phyloP scores from a whole-genome alignment of 2,888 invertebrate genomes.

The Ptilodon capucinus region DNA sequence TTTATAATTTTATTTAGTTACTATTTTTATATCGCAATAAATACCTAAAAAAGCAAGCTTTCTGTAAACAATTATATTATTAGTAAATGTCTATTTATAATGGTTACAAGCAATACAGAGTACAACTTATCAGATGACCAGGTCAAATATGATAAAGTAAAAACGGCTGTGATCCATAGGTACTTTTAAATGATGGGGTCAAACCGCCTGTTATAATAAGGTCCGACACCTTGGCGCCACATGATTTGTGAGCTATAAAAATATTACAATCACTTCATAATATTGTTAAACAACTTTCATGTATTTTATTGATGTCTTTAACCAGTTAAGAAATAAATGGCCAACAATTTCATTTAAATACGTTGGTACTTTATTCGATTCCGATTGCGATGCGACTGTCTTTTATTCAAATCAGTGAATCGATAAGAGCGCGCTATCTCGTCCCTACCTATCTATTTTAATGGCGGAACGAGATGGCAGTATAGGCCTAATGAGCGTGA shows the following conservation, averaged over 20 bases:
- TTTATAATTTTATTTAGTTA: too few species aligned
- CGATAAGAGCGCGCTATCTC: slow-evolving; percentile 15
- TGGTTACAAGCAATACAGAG: neutral
- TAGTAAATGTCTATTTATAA: too few species aligned
- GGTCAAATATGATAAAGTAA: neutral
- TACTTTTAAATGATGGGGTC: neutral
- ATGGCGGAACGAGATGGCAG: slow-evolving; percentile 13
- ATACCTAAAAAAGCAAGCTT: too few species aligned
- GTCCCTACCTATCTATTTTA: slow-evolving; percentile 23
- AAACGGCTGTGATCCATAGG: neutral
- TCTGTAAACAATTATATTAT: too few species aligned
- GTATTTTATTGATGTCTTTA: neutral
- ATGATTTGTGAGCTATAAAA: neutral
- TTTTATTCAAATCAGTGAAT: slow-evolving; percentile 12
- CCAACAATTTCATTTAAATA: neutral
- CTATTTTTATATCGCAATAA: too few species aligned
- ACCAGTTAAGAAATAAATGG: neutral
- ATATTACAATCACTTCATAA: too few species aligned
- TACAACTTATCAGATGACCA: neutral
- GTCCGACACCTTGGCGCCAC: neutral
- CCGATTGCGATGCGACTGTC: neutral
- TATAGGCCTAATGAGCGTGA: slow-evolving; percentile 22
- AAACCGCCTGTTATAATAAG: neutral
- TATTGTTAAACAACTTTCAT: neutral
- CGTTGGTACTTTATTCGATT: slow-evolving; percentile 9